phyloP scores from a whole-genome alignment of 2,797 vertebrate genomes.

The Anguilla anguilla region DNA sequence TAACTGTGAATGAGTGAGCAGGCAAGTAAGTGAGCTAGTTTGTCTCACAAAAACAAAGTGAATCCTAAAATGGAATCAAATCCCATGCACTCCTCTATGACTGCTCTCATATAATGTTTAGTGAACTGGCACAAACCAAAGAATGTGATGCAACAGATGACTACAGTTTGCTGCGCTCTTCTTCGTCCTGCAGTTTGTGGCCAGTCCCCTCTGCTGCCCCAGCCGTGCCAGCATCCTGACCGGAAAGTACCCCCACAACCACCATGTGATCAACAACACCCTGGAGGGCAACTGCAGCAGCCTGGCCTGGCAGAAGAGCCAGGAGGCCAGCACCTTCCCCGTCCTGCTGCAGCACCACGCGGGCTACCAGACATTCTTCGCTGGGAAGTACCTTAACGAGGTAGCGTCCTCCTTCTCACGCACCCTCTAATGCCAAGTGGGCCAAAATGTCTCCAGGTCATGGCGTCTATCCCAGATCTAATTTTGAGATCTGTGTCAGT shows the following conservation, averaged over 20 bases:
- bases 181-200: conserved; percentile 78
- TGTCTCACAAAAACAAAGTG: not conserved
- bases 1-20: not conserved
- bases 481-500: not conserved
- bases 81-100: not conserved
- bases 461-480: not conserved
- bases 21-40: not conserved
- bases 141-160: not conserved
- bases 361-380: conserved; percentile 95
- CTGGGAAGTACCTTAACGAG: conserved; percentile 97
- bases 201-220: conserved; percentile 94
- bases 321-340: conserved; percentile 87
- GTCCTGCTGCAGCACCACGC: conserved; percentile 75
- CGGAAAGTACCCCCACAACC: conserved; percentile 96
- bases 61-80: not conserved
- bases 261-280: conserved; percentile 95
- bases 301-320: conserved; percentile 90
- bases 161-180: not conserved
- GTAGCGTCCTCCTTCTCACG: conserved; percentile 57
- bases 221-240: conserved; percentile 95
- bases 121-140: not conserved
- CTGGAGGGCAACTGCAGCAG: conserved; percentile 97
- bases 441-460: not conserved
- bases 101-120: not conserved
- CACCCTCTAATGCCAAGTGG: not conserved